Percentiles rank a stretch among this genome's conserved stretches.
Evolutionary conservation across 2,113 vertebrate genomes (phyloP).

Genomic region (Clarias magur): DNA sequence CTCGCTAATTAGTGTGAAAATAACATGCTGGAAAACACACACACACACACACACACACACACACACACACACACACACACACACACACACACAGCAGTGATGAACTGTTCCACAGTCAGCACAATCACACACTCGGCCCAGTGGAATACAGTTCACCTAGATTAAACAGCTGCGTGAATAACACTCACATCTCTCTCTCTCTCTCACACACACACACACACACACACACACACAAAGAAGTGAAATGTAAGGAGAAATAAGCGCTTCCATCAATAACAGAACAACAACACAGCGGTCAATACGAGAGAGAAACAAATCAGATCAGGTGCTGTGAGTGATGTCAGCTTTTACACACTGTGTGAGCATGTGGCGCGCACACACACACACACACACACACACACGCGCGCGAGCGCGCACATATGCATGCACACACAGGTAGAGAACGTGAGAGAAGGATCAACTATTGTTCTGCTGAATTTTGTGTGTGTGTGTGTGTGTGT

Average conservation of each 20-base stretch:
- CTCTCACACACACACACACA: background rate
- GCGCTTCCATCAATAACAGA: slow-evolving; percentile 3
- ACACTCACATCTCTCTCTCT: background rate
- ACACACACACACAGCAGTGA: background rate
- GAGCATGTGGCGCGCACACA: background rate
- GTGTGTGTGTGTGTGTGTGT: background rate
- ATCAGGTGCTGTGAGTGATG: slow-evolving; percentile 19
- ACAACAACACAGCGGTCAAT: background rate
- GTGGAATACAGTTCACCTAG: background rate
- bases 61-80: slow-evolving; percentile 24
- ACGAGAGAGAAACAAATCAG: slow-evolving; percentile 16
- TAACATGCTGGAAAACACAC: slow-evolving; percentile 15
- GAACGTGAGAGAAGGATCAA: background rate
- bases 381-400: background rate
- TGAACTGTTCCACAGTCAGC: slow-evolving; percentile 22
- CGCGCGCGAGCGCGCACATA: too few species aligned
- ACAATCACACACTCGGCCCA: slow-evolving; percentile 4
- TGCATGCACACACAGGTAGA: too few species aligned
- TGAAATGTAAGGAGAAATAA: slow-evolving; percentile 14
- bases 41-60: background rate
- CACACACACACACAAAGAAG: background rate
- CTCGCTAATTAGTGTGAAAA: slow-evolving; percentile 46
- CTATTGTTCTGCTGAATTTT: background rate
- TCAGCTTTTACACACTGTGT: background rate
- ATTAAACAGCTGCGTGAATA: background rate